These are phyloP conservation scores for Ectropis grisescens DNA, from an alignment of 1,140 invertebrate species.

Conservation along the genomic window DNA sequence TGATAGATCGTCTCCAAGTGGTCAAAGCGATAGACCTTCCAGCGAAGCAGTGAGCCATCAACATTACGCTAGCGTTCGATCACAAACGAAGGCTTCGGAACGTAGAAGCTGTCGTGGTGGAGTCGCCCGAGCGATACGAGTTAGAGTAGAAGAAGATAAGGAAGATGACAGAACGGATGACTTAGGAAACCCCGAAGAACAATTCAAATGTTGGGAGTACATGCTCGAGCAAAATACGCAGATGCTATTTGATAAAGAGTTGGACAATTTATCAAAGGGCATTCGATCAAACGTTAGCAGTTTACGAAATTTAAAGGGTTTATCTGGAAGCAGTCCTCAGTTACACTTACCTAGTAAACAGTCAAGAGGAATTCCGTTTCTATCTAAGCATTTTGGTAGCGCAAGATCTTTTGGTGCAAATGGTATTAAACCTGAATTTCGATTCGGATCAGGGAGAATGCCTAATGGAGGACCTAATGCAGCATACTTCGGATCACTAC, in stretches of 20 bases:
- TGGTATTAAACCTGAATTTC: conserved; percentile 53
- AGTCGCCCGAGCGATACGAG: conserved; percentile 70
- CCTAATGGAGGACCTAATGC: conserved; percentile 82
- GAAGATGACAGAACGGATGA: conserved; percentile 72
- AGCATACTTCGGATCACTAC: conserved; percentile 87
- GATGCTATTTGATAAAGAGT: conserved; percentile 87
- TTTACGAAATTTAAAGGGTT: conserved; percentile 62
- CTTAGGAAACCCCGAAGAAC: conserved; percentile 78
- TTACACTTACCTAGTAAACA: conserved; percentile 60
- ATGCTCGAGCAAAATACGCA: conserved; percentile 94
- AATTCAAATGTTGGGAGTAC: conserved; percentile 93
- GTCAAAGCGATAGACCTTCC: conserved; percentile 80
- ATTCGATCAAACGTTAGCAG: conserved; percentile 65
- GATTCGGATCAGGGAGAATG: conserved; percentile 58
- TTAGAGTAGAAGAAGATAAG: conserved; percentile 72
- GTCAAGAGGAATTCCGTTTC: conserved; percentile 70
- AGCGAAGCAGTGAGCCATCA: conserved; percentile 47
- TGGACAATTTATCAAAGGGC: conserved; percentile 83
- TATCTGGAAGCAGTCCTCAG: conserved; percentile 73
- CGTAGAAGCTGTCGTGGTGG: conserved; percentile 70
- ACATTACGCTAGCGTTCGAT: conserved; percentile 55
- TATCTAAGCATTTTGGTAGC: conserved; percentile 84
- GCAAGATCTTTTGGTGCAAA: conserved; percentile 73
- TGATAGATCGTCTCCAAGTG: conserved; percentile 84
- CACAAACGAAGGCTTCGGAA: conserved; percentile 56